These are phyloP conservation scores for Stigmatopora nigra DNA, from an alignment of 2,113 vertebrate genomes.

Conservation along the genomic window DNA sequence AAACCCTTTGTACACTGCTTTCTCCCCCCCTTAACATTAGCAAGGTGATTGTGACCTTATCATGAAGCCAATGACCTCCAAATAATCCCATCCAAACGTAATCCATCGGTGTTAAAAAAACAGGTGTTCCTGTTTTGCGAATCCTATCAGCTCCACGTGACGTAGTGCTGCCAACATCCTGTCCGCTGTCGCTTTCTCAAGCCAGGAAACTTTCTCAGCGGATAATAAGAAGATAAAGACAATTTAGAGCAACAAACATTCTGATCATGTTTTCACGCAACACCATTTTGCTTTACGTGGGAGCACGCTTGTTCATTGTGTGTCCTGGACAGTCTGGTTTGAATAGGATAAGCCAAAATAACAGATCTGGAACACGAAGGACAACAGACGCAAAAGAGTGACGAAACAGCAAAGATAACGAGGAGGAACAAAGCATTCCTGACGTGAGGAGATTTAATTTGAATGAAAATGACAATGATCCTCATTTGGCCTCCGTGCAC, in stretches of 20 bases:
- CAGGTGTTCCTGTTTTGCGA: constrained; percentile 45
- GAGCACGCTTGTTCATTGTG: constrained; percentile 28
- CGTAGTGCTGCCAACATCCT: constrained; percentile 28
- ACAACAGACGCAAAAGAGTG: constrained; percentile 13
- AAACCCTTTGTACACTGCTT: not conserved
- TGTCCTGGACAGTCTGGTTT: constrained; percentile 34
- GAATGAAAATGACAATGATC: constrained; percentile 1
- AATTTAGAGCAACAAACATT: constrained; percentile 11
- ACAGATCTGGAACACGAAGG: constrained; percentile 37
- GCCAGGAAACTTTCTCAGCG: constrained; percentile 51
- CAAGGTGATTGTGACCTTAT: not conserved
- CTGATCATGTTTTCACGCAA: constrained; percentile 24
- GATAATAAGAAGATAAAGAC: constrained; percentile 49
- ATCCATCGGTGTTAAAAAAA: not conserved
- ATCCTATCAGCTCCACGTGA: constrained; percentile 29
- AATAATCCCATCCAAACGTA: not conserved
- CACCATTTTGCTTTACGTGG: constrained; percentile 24
- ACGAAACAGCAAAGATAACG: constrained; percentile 23
- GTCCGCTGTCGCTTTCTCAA: constrained; percentile 24
- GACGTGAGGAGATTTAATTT: constrained; percentile 6
- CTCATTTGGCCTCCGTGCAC: not conserved
- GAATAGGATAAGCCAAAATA: constrained; percentile 55
- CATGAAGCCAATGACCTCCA: constrained; percentile 9
- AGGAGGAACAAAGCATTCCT: constrained; percentile 7
- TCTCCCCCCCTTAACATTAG: constrained; percentile 1